phyloP scores from a whole-genome alignment of 2,888 invertebrate species.

The Tenthredo amoena region DNA sequence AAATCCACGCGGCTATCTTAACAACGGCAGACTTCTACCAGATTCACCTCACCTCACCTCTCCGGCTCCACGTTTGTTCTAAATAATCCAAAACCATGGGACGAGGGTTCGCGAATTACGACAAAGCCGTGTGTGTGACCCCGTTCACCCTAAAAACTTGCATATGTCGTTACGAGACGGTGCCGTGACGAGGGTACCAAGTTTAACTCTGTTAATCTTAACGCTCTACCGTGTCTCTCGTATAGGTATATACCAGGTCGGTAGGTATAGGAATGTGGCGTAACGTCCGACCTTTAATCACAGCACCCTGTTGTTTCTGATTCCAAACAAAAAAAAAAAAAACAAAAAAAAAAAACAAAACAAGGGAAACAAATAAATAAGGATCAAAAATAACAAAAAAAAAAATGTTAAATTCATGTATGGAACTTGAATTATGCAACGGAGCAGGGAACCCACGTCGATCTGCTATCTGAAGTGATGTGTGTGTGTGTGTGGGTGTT shows the following conservation, averaged over 20 bases:
- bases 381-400: neutral
- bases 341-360: neutral
- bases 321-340: neutral
- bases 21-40: neutral
- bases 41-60: neutral
- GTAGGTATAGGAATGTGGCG: neutral
- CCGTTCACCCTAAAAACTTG: slow-evolving; percentile 17
- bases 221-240: neutral
- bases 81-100: neutral
- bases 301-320: neutral
- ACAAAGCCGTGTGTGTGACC: slow-evolving; percentile 7
- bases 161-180: slow-evolving; percentile 37
- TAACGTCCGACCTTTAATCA: neutral
- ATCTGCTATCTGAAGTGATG: neutral
- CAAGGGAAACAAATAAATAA: neutral
- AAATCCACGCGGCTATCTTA: neutral
- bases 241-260: neutral
- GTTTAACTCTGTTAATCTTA: slow-evolving; percentile 42
- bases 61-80: neutral
- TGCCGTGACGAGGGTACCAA: slow-evolving; percentile 35
- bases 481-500: neutral
- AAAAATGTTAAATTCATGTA: neutral
- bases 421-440: slow-evolving; percentile 7
- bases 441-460: neutral
- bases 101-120: slow-evolving; percentile 5